Evolutionary conservation across 1,140 invertebrate species (phyloP).

Genomic region (Amyelois transitella): DNA sequence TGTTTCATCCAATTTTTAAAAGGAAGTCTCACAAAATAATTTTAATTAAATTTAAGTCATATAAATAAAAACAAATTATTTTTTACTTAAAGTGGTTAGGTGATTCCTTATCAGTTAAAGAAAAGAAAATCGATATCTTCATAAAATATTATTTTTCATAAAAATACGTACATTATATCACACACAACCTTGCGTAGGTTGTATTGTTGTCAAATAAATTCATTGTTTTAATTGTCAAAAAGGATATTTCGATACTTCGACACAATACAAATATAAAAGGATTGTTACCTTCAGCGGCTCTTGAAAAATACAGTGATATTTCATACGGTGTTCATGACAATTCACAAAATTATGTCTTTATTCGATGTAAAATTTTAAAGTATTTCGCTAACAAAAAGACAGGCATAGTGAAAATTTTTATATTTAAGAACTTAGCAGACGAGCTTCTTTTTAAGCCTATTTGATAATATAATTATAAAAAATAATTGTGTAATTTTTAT

Average conservation of each 20-base stretch:
- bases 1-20: too few species aligned
- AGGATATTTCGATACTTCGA: neutral
- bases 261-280: neutral
- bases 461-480: too few species aligned
- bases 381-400: neutral
- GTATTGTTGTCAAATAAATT: neutral
- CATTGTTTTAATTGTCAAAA: neutral
- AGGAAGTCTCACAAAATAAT: too few species aligned
- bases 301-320: neutral
- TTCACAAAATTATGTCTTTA: neutral
- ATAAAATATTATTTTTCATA: neutral
- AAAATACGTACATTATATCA: neutral
- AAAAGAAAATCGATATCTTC: neutral
- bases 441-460: neutral
- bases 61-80: neutral
- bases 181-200: neutral
- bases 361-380: neutral
- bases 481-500: too few species aligned
- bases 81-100: neutral
- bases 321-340: neutral
- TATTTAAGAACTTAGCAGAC: neutral
- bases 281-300: neutral
- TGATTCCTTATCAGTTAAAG: too few species aligned
- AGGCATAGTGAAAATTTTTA: neutral
- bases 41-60: too few species aligned